A percentile compares a stretch with the other conserved stretches of the same genome.
phyloP scores from a whole-genome alignment of 2,113 vertebrate species.

The Tupaia tana region DNA sequence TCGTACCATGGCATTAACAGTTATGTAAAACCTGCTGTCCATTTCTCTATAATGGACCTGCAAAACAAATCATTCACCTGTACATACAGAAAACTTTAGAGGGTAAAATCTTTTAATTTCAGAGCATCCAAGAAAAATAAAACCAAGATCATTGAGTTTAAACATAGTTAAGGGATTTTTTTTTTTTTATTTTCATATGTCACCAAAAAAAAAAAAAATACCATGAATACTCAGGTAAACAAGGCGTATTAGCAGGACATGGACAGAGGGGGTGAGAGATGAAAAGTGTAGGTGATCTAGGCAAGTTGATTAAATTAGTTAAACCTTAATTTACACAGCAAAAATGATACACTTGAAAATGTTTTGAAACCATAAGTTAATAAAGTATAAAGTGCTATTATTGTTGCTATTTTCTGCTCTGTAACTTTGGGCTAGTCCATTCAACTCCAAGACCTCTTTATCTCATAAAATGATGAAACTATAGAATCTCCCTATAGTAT shows the following conservation, averaged over 20 bases:
- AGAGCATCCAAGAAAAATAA: background rate
- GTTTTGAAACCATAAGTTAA: slow-evolving; percentile 5
- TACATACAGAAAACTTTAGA: background rate
- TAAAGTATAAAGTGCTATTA: background rate
- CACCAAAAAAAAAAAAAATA: background rate
- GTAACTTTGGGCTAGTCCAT: background rate
- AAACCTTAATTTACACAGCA: background rate
- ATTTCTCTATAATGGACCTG: background rate
- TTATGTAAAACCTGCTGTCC: background rate
- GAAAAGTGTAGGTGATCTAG: background rate
- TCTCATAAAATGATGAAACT: slow-evolving; percentile 16
- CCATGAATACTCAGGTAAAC: background rate
- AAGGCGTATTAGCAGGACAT: background rate
- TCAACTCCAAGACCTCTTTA: background rate
- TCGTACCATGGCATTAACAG: background rate
- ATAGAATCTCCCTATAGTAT: background rate
- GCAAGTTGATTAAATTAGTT: background rate
- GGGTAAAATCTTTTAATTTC: slow-evolving; percentile 18
- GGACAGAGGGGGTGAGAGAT: background rate
- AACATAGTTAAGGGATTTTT: background rate
- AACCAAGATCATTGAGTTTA: background rate
- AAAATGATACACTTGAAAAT: background rate
- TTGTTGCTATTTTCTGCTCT: slow-evolving; percentile 1
- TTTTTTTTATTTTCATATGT: too few relatives aligned
- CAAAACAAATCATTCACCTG: background rate